A percentile compares a stretch with the other conserved stretches of the same genome.
Conservation (phyloP, 2,797 vertebrate genomes). For the Pantherophis alleghaniensis region DNA sequence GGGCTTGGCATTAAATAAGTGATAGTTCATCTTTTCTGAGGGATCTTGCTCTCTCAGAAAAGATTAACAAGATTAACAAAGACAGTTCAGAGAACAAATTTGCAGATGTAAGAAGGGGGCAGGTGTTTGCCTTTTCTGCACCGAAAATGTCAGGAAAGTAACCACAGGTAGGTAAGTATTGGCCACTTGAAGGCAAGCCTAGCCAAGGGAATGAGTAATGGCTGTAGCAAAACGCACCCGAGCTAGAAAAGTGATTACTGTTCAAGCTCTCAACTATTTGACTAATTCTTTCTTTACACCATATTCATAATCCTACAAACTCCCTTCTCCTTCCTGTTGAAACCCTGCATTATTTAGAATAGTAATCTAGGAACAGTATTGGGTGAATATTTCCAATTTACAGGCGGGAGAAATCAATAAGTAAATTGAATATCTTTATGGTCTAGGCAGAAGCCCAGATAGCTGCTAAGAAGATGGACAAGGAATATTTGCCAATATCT, state of each 20-base stretch:
- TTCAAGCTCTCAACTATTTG: not conserved
- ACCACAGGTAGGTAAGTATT: not conserved
- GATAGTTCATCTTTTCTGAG: not conserved
- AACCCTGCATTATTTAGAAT: not conserved
- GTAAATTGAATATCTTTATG: not conserved
- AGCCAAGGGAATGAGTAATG: not conserved
- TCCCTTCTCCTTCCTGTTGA: not conserved
- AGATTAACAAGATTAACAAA: not conserved
- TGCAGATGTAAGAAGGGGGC: not conserved
- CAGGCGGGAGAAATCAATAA: not conserved
- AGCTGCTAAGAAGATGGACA: constrained; percentile 89
- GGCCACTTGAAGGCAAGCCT: not conserved
- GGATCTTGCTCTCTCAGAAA: not conserved
- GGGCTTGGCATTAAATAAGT: not conserved
- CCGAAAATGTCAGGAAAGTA: not conserved
- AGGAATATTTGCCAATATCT: constrained; percentile 90
- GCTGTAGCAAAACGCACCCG: not conserved
- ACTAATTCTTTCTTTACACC: not conserved
- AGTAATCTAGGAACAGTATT: not conserved
- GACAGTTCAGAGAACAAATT: not conserved
- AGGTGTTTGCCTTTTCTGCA: not conserved
- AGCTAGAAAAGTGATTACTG: not conserved
- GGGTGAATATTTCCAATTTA: not conserved
- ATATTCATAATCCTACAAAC: no score
- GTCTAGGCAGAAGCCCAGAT: constrained; percentile 88